Base-by-base conservation (phyloP, 2,797 vertebrate genomes). In the Apogon talboti region DNA sequence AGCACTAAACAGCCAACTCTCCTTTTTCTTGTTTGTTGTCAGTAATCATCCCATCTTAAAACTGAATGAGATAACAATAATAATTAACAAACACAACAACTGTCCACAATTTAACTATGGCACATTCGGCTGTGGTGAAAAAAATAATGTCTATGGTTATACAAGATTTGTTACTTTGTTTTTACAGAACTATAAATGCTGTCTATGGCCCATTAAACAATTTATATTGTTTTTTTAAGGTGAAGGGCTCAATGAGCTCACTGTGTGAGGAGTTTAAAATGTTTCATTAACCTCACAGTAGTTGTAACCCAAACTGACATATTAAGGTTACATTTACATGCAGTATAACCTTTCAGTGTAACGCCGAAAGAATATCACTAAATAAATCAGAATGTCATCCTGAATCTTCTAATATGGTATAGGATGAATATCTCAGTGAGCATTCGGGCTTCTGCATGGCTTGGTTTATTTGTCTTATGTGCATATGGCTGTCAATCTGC, bases 131-230 rank as follows among this genome's bases (percentile, higher is more conserved):
- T 35, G n/a, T 15, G 18, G 28, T 30, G 38, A 57, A 38, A 12
- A 13, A 11, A 58, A 13, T 46, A 40, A 35, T 18, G 28, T 1
- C 3, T 3, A 4, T 8, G n/a, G 19, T 37, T 55, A 16, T 47
- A 14, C 33, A 59, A 16, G 33, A 35, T 55, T n/a, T 38, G 6
- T 7, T 38, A 12, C 46, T 47, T 42, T 61, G 3, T 6, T 77
- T 71, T 68, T 28, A 65, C 46, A 38, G 5, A 33, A 7, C 13
- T 18, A 40, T 68, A 45, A 80, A 71, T 2, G 19, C 55, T 49
- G 21, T 21, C 18, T 42, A 0, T n/a, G 13, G 33, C 35, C 37
- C 18, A 45, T 15, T 11, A 4, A 50, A 28, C 24, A 18, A 0
- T 49, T 38, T 21, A 5, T 51, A 11, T 35, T 7, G 11, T 12